A percentile compares a stretch with the other conserved stretches of the same genome.
These are phyloP conservation scores for Lutjanus argentimaculatus DNA, from an alignment of 2,797 vertebrate genomes.

Conservation along the genomic window DNA sequence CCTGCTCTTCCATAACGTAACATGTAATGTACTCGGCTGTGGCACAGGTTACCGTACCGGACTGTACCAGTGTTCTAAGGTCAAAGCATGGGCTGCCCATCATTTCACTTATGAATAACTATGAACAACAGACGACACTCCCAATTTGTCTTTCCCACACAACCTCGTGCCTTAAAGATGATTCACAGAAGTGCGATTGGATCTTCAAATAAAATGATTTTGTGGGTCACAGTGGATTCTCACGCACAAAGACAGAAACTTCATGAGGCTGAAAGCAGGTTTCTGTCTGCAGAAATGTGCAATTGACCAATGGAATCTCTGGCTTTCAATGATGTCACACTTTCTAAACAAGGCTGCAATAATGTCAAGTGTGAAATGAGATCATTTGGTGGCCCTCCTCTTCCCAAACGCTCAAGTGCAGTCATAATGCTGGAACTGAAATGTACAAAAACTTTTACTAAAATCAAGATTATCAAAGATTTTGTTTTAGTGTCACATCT, in stretches of 20 bases:
- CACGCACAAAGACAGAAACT: background rate
- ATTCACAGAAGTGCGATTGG: slow-evolving; percentile 59
- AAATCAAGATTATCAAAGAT: background rate
- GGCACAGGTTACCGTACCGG: slow-evolving; percentile 22
- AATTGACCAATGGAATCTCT: slow-evolving; percentile 3
- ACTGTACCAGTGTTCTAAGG: slow-evolving; percentile 15
- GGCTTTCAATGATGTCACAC: slow-evolving; percentile 16
- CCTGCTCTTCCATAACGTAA: slow-evolving; percentile 13
- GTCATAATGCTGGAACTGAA: background rate
- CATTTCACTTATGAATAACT: slow-evolving; percentile 17
- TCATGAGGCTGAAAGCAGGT: background rate
- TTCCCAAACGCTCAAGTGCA: background rate
- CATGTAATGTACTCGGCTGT: slow-evolving; percentile 24
- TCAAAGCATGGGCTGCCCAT: background rate
- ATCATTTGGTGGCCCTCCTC: background rate
- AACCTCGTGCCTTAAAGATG: slow-evolving; percentile 66
- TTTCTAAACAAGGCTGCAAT: background rate
- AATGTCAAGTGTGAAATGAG: slow-evolving; percentile 1
- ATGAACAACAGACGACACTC: slow-evolving; percentile 9
- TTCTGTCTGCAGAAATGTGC: slow-evolving; percentile 8
- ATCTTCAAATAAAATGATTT: background rate
- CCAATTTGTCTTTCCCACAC: background rate
- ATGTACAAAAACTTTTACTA: background rate
- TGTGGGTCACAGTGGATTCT: background rate
- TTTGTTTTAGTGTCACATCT: background rate